Conservation (phyloP, 2,888 invertebrate species). For the Bhutanitis thaidina region DNA sequence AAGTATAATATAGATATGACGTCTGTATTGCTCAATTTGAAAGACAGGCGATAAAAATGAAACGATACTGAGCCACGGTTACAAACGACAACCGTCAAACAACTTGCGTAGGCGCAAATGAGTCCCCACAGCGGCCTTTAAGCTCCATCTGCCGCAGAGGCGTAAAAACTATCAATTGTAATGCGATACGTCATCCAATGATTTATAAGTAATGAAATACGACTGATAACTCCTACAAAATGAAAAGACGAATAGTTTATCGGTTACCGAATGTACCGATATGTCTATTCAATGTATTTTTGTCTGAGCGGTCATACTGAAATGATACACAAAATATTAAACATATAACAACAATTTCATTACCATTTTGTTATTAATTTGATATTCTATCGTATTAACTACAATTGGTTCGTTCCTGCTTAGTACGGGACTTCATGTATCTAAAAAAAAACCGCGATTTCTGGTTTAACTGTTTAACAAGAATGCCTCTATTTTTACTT, state of each 20-base stretch:
- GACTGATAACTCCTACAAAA: slow-evolving; percentile 22
- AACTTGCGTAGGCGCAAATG: slow-evolving; percentile 56
- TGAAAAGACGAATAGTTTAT: slow-evolving; percentile 9
- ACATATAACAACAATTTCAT: too few species aligned
- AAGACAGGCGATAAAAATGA: slow-evolving; percentile 31
- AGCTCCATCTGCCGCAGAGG: slow-evolving; percentile 34
- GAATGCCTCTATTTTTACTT: too few species aligned
- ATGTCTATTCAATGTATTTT: slow-evolving; percentile 3
- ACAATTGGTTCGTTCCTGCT: too few species aligned
- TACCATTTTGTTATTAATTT: too few species aligned
- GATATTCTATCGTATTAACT: too few species aligned
- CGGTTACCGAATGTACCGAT: not conserved
- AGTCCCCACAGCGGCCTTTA: slow-evolving; percentile 40
- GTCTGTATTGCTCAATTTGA: slow-evolving; percentile 9
- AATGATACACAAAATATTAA: too few species aligned
- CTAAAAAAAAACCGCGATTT: too few species aligned
- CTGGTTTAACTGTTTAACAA: too few species aligned
- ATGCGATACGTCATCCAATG: slow-evolving; percentile 30
- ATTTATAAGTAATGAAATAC: slow-evolving; percentile 23
- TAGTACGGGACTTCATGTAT: too few species aligned
- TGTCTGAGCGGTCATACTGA: not conserved
- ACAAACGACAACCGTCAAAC: slow-evolving; percentile 53
- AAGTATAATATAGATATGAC: slow-evolving; percentile 14
- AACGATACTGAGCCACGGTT: slow-evolving; percentile 39
- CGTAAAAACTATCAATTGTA: slow-evolving; percentile 28